These are phyloP conservation scores for Lobophora halterata DNA, from an alignment of 2,888 invertebrate species.

Conservation along the genomic window DNA sequence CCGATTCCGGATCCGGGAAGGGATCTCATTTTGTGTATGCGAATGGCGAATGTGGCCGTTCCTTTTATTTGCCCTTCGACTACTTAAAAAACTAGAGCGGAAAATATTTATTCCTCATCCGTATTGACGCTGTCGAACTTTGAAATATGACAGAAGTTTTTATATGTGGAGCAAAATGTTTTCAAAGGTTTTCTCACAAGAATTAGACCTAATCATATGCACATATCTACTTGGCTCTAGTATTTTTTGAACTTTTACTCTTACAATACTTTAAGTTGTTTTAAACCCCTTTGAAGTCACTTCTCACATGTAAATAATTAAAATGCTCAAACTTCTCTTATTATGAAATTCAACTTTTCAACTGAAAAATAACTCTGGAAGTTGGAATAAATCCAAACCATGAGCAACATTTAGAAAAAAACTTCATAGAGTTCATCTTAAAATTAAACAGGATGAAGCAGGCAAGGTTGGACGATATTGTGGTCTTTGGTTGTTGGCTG, in stretches of 20 bases:
- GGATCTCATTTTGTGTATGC: slow-evolving; percentile 54
- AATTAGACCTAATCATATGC: background rate
- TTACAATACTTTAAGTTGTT: no score
- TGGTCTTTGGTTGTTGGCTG: slow-evolving; percentile 58
- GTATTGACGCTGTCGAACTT: slow-evolving; percentile 37
- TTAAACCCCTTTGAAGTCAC: no score
- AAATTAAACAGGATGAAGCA: slow-evolving; percentile 51
- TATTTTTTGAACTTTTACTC: no score
- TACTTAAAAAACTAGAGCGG: slow-evolving; percentile 45
- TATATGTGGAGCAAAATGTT: slow-evolving; percentile 38
- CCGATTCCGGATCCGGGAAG: slow-evolving; percentile 46
- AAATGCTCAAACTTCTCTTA: background rate
- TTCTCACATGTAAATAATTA: no score
- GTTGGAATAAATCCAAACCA: slow-evolving; percentile 21
- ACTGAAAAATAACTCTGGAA: slow-evolving; percentile 8
- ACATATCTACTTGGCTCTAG: no score
- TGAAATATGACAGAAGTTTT: slow-evolving; percentile 36
- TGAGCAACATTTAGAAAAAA: slow-evolving; percentile 19
- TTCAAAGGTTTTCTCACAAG: slow-evolving; percentile 24
- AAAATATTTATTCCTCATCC: slow-evolving; percentile 41
- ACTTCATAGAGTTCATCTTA: slow-evolving; percentile 40
- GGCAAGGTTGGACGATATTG: slow-evolving; percentile 53
- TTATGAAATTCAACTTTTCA: background rate
- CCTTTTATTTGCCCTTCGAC: slow-evolving; percentile 50
- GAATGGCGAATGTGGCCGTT: slow-evolving; percentile 48